Evolutionary conservation across 2,888 invertebrate genomes (phyloP).

Genomic region (Rotaria magnacalcarata): DNA sequence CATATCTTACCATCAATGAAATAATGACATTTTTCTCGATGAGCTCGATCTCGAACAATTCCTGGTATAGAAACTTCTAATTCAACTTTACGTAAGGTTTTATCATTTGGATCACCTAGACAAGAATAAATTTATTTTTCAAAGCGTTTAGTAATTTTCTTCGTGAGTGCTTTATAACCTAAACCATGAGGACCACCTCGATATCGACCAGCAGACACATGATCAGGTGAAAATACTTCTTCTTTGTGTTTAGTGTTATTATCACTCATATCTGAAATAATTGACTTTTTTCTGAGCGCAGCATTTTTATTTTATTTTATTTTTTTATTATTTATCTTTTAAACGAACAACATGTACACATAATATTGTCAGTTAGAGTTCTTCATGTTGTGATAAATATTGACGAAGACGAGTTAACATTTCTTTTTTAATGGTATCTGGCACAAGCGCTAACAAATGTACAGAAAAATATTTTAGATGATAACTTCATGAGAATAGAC

Average conservation of each 20-base stretch:
- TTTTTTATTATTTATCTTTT: not conserved
- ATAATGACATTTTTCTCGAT: conserved; percentile 70
- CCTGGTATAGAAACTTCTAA: conserved; percentile 80
- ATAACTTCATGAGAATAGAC: not conserved
- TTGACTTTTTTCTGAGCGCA: not conserved
- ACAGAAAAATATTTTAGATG: not conserved
- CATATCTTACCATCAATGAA: conserved; percentile 67
- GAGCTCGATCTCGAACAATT: conserved; percentile 77
- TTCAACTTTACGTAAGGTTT: conserved; percentile 78
- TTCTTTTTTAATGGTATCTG: conserved; percentile 85
- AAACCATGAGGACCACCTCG: conserved; percentile 29
- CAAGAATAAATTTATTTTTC: not conserved
- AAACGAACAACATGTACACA: not conserved
- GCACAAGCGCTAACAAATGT: conserved; percentile 67
- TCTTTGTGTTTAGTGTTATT: not conserved
- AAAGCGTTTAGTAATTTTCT: no score
- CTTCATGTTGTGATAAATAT: conserved; percentile 65
- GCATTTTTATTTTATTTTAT: not conserved
- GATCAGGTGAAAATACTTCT: not conserved
- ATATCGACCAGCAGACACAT: not conserved
- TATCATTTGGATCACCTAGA: conserved; percentile 78
- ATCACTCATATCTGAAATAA: conserved; percentile 13
- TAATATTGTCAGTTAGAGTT: conserved; percentile 19
- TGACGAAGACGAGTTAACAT: conserved; percentile 80
- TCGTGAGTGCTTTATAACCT: not conserved